phyloP scores from a whole-genome alignment of 1,140 invertebrate genomes.

The Drosophila kikkawai region DNA sequence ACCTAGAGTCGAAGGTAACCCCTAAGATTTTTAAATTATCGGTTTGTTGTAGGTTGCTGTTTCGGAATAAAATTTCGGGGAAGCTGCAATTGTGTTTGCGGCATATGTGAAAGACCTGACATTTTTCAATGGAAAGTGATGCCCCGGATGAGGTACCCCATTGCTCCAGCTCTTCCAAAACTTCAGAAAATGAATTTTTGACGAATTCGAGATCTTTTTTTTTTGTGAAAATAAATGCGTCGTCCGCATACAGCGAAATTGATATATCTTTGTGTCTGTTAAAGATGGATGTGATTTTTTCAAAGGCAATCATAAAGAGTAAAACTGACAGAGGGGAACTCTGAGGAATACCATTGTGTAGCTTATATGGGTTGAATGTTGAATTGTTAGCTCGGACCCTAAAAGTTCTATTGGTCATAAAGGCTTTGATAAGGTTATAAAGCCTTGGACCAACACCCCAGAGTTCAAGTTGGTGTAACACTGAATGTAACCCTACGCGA shows the following conservation, averaged over 20 bases:
- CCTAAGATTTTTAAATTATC: conserved; percentile 6
- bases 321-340: background rate
- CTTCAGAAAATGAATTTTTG: background rate
- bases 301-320: background rate
- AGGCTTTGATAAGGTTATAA: background rate
- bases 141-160: background rate
- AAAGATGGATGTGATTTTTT: background rate
- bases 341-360: background rate
- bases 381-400: background rate
- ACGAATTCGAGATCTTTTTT: background rate
- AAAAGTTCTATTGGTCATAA: background rate
- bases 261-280: too few relatives aligned
- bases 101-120: background rate
- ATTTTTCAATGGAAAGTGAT: conserved; percentile 6
- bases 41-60: background rate
- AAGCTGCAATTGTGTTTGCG: too few relatives aligned
- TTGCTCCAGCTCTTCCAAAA: conserved; percentile 1
- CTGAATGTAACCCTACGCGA: too few relatives aligned
- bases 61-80: background rate
- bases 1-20: conserved; percentile 3
- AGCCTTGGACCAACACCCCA: conserved; percentile 5
- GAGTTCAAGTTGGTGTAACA: background rate
- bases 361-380: too few relatives aligned
- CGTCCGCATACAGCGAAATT: too few relatives aligned
- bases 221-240: too few relatives aligned